A percentile compares a stretch with the other conserved stretches of the same genome.
Conservation (phyloP, 2,888 invertebrate genomes). For the Uloborus plumipes region DNA sequence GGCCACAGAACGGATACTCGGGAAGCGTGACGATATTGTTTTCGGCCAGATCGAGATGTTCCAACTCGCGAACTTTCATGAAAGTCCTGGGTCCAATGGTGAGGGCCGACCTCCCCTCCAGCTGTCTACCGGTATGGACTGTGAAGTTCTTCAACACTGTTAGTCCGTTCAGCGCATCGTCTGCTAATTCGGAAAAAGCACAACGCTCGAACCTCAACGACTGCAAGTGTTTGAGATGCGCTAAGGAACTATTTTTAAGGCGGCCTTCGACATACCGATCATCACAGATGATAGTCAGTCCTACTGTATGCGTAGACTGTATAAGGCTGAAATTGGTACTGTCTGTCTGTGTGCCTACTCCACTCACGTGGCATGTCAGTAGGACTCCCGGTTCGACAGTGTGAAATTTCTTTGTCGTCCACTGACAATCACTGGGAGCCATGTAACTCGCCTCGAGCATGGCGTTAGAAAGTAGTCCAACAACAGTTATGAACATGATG, state of each 20-base stretch:
- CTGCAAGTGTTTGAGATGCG: conserved; percentile 78
- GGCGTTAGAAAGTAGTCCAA: conserved; percentile 14
- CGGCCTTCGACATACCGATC: conserved; percentile 65
- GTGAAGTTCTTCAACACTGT: conserved; percentile 79
- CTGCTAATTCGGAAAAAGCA: conserved; percentile 74
- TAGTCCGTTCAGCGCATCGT: conserved; percentile 76
- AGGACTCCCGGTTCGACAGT: conserved; percentile 76
- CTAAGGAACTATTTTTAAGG: conserved; percentile 67
- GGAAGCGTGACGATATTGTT: conserved; percentile 74
- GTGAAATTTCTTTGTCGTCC: conserved; percentile 33
- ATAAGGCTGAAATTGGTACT: conserved; percentile 90
- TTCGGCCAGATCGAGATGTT: conserved; percentile 66
- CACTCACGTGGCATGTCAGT: conserved; percentile 82
- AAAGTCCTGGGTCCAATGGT: conserved; percentile 67
- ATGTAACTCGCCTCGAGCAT: conserved; percentile 31
- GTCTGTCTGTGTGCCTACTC: conserved; percentile 80
- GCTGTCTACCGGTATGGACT: conserved; percentile 82
- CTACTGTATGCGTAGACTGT: conserved; percentile 85
- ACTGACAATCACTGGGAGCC: conserved; percentile 60
- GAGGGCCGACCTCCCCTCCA: conserved; percentile 78
- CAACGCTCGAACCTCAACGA: conserved; percentile 84
- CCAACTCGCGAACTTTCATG: conserved; percentile 66
- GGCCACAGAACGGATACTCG: conserved; percentile 76
- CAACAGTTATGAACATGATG: conserved; percentile 3
- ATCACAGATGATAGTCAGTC: conserved; percentile 81